Conservation (phyloP, 2,113 vertebrate genomes). For the Mus spicilegus region DNA sequence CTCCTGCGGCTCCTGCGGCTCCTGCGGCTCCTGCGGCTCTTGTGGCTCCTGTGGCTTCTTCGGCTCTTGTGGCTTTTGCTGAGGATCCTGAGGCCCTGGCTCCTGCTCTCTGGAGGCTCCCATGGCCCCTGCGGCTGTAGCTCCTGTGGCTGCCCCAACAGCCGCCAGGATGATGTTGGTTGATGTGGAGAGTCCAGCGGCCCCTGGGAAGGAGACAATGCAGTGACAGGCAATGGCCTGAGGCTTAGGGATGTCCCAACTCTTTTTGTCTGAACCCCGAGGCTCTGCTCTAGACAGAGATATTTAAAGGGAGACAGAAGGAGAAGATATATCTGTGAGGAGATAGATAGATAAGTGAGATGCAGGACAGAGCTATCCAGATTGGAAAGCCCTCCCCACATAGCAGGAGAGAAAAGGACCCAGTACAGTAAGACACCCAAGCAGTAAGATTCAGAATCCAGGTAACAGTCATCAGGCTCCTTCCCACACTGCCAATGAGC, state of each 20-base stretch:
- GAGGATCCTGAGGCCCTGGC: too few species aligned
- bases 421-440: background rate
- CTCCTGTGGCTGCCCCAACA: accelerated
- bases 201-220: constrained; percentile 41
- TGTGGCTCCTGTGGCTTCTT: too few species aligned
- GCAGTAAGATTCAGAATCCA: background rate
- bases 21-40: too few species aligned
- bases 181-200: background rate
- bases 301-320: background rate
- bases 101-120: too few species aligned
- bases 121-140: too few species aligned
- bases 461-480: background rate
- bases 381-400: background rate
- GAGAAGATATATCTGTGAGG: background rate
- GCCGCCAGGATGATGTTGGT: background rate
- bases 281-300: background rate
- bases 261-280: background rate
- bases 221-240: background rate
- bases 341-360: background rate
- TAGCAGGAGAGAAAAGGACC: background rate
- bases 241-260: background rate
- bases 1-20: too few species aligned
- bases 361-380: background rate
- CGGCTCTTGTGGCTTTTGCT: too few species aligned
- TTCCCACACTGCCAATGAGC: background rate